Evolutionary conservation across 2,888 invertebrate genomes (phyloP).

Genomic region (Campoplex capitator): DNA sequence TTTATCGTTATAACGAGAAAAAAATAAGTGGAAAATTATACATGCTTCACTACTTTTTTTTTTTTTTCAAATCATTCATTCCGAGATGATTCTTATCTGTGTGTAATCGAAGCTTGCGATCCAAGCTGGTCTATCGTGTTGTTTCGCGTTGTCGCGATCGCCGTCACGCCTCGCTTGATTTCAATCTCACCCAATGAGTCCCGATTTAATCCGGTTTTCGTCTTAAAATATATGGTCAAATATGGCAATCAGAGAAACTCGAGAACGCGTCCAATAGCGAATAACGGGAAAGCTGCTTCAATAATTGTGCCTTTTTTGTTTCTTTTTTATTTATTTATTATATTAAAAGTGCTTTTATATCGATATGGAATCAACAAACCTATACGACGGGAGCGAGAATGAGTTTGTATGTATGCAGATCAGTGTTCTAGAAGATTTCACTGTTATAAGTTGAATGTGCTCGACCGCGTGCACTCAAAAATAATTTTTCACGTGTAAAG

Average conservation of each 20-base stretch:
- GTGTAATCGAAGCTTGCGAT: conserved; percentile 3
- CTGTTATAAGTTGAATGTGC: background rate
- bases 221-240: conserved; percentile 61
- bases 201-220: conserved; percentile 65
- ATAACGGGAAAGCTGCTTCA: conserved; percentile 60
- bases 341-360: conserved; percentile 25
- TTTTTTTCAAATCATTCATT: conserved; percentile 3
- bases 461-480: background rate
- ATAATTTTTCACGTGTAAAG: background rate
- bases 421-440: background rate
- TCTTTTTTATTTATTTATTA: background rate
- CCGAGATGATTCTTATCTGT: conserved; percentile 3
- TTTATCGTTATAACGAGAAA: background rate
- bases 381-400: conserved; percentile 18
- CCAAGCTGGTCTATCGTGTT: conserved; percentile 39
- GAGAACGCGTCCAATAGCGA: conserved; percentile 52
- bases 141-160: conserved; percentile 42
- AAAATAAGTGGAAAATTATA: no score
- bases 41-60: background rate
- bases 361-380: conserved; percentile 37
- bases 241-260: conserved; percentile 64
- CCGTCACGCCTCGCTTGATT: conserved; percentile 59
- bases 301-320: conserved; percentile 23
- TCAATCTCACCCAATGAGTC: conserved; percentile 53
- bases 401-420: background rate